Percentiles rank a stretch among this genome's conserved stretches.
Evolutionary conservation across 1,140 invertebrate genomes (phyloP).

Genomic region (Habropoda laboriosa): DNA sequence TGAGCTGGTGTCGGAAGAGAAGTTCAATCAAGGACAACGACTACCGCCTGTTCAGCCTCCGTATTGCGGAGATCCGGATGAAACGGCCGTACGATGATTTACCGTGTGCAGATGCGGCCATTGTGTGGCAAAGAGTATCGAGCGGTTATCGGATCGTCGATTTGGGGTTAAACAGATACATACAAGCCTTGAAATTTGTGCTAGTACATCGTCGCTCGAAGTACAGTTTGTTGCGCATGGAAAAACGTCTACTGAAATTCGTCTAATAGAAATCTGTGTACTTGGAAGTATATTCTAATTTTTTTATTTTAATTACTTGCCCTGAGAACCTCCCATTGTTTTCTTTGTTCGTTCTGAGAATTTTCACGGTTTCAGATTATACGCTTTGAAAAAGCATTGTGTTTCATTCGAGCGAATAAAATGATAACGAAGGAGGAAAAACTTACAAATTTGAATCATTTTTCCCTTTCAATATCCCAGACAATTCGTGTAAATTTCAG

Average conservation of each 20-base stretch:
- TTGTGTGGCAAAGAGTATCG: slow-evolving; percentile 54
- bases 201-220: slow-evolving; percentile 48
- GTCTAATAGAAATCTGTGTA: neutral
- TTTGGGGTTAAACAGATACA: slow-evolving; percentile 39
- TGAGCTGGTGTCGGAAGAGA: neutral
- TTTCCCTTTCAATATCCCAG: too few species aligned
- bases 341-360: too few species aligned
- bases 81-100: too few species aligned
- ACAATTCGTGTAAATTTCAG: too few species aligned
- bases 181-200: slow-evolving; percentile 46
- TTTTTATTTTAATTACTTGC: neutral
- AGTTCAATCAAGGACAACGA: neutral
- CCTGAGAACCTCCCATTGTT: neutral
- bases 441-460: too few species aligned
- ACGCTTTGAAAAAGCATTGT: neutral
- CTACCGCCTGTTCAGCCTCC: neutral
- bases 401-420: too few species aligned
- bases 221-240: slow-evolving; percentile 28
- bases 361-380: too few species aligned
- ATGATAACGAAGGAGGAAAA: too few species aligned
- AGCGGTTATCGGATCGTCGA: slow-evolving; percentile 59
- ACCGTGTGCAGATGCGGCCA: neutral
- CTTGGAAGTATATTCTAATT: neutral
- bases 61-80: neutral
- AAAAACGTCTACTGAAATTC: neutral